Evolutionary conservation across 2,888 invertebrate species (phyloP).

Genomic region (Drosophila crucigera): DNA sequence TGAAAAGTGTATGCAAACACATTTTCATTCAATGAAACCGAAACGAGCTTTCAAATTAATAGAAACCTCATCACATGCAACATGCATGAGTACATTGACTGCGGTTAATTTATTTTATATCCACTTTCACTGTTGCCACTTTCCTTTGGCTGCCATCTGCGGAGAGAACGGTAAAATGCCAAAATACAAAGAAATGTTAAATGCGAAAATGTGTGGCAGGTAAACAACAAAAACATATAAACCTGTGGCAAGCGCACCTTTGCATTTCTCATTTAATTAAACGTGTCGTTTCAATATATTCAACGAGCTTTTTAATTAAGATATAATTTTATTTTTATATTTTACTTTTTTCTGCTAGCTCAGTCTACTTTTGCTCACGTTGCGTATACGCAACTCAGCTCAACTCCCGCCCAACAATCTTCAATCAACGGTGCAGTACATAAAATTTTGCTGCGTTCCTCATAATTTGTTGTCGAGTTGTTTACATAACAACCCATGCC

Average conservation of each 20-base stretch:
- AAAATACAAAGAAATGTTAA: constrained; percentile 32
- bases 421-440: constrained; percentile 66
- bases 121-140: constrained; percentile 32
- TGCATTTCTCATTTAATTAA: constrained; percentile 59
- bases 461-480: constrained; percentile 74
- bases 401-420: constrained; percentile 32
- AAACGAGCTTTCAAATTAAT: constrained; percentile 37
- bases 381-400: constrained; percentile 49
- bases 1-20: constrained; percentile 24
- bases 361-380: constrained; percentile 16
- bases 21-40: constrained; percentile 19
- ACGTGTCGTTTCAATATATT: constrained; percentile 46
- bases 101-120: constrained; percentile 55
- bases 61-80: constrained; percentile 45
- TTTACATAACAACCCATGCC: constrained; percentile 47
- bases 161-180: constrained; percentile 7
- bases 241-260: constrained; percentile 40
- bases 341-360: background rate
- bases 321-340: constrained; percentile 38
- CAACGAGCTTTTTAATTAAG: constrained; percentile 68
- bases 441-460: constrained; percentile 67
- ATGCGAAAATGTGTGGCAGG: constrained; percentile 26
- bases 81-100: constrained; percentile 25
- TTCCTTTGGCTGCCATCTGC: constrained; percentile 3
- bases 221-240: constrained; percentile 13